Evolutionary conservation across 2,797 vertebrate genomes (phyloP).

Genomic region (Anguilla marmorata): DNA sequence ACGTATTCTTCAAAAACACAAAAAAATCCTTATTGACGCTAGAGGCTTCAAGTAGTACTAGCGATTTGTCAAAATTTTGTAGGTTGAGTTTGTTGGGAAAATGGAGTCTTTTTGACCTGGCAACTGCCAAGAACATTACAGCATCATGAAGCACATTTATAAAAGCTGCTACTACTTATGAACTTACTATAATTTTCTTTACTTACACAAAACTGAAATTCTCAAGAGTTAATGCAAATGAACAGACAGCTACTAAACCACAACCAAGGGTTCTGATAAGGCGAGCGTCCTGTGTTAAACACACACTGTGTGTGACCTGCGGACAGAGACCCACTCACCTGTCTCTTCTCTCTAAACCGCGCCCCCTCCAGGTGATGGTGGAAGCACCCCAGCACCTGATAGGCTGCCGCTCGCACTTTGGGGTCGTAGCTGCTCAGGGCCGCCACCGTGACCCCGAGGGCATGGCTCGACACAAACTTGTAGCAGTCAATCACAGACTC

Average conservation of each 20-base stretch:
- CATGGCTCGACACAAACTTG: conserved; percentile 87
- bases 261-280: background rate
- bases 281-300: background rate
- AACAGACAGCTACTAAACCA: background rate
- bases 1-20: background rate
- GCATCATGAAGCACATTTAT: background rate
- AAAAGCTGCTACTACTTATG: background rate
- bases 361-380: conserved; percentile 86
- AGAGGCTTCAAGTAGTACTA: too few relatives aligned
- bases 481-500: conserved; percentile 87
- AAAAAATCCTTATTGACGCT: too few relatives aligned
- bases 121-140: background rate
- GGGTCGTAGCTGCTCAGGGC: conserved; percentile 90
- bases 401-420: conserved; percentile 81
- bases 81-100: too few relatives aligned
- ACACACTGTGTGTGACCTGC: background rate
- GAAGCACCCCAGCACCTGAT: conserved; percentile 81
- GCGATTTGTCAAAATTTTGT: too few relatives aligned
- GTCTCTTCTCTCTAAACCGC: conserved; percentile 81
- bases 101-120: background rate
- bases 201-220: too few relatives aligned
- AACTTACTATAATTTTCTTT: too few relatives aligned
- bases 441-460: conserved; percentile 78
- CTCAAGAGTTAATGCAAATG: background rate
- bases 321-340: conserved; percentile 66